phyloP scores from a whole-genome alignment of 2,888 invertebrate species.

The Acanthococcus lagerstroemiae region DNA sequence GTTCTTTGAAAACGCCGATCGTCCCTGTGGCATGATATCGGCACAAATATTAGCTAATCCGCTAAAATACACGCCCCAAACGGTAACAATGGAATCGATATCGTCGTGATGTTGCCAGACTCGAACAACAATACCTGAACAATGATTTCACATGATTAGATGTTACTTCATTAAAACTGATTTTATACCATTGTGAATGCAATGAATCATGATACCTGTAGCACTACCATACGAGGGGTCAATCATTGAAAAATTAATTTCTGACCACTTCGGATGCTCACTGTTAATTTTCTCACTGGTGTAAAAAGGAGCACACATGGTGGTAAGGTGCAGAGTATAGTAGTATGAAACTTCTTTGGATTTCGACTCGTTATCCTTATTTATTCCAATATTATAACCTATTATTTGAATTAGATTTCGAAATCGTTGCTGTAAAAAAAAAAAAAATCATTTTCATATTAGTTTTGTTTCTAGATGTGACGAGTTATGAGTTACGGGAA shows the following conservation, averaged over 20 bases:
- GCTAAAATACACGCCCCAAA: constrained; percentile 77
- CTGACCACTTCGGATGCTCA: constrained; percentile 69
- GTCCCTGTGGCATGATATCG: constrained; percentile 54
- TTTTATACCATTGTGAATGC: too few species aligned
- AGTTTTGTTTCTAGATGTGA: too few species aligned
- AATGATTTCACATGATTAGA: neutral
- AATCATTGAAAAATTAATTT: constrained; percentile 49
- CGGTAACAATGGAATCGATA: constrained; percentile 44
- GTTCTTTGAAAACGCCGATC: constrained; percentile 55
- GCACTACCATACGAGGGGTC: constrained; percentile 38
- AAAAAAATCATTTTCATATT: too few species aligned
- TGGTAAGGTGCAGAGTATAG: constrained; percentile 67
- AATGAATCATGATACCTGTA: constrained; percentile 38
- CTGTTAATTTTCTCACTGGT: constrained; percentile 65
- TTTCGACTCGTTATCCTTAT: constrained; percentile 42
- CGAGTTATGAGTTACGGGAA: too few species aligned
- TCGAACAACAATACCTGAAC: constrained; percentile 44
- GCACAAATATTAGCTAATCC: constrained; percentile 68
- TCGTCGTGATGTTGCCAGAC: constrained; percentile 42
- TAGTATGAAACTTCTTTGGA: constrained; percentile 53
- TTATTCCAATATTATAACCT: constrained; percentile 49
- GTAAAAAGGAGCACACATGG: constrained; percentile 73
- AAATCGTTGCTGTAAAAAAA: constrained; percentile 53
- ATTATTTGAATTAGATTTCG: constrained; percentile 68
- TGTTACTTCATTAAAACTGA: too few species aligned